Conservation (phyloP, 2,797 vertebrate species). For the Coluber constrictor region DNA sequence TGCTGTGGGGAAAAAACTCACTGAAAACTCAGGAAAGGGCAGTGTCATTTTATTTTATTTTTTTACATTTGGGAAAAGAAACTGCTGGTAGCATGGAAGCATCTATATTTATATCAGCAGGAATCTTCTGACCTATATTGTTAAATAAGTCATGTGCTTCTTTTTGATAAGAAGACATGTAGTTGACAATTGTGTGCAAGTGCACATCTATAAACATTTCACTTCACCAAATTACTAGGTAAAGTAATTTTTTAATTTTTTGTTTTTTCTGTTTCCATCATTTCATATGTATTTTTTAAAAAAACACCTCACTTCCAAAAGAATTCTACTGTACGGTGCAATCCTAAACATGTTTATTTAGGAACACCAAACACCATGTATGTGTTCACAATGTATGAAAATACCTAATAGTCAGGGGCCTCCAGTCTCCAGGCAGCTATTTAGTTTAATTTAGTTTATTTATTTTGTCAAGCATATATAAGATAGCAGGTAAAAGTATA, state of each 20-base stretch:
- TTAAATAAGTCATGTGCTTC: background rate
- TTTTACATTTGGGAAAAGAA: background rate
- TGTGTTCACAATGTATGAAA: background rate
- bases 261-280: background rate
- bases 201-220: background rate
- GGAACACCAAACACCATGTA: background rate
- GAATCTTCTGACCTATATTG: background rate
- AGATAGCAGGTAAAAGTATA: too few species aligned
- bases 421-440: background rate
- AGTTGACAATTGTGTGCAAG: background rate
- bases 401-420: background rate
- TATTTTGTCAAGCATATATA: too few species aligned
- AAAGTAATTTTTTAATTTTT: background rate
- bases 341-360: background rate
- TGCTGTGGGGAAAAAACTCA: background rate
- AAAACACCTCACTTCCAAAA: background rate
- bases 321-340: background rate
- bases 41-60: background rate
- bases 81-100: background rate
- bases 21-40: background rate
- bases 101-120: background rate
- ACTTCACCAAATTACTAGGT: background rate
- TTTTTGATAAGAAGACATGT: background rate
- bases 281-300: background rate
- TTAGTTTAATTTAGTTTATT: too few species aligned